A percentile compares a stretch with the other conserved stretches of the same genome.
Conservation (phyloP, 1,140 invertebrate genomes). For the Oppia nitens region DNA sequence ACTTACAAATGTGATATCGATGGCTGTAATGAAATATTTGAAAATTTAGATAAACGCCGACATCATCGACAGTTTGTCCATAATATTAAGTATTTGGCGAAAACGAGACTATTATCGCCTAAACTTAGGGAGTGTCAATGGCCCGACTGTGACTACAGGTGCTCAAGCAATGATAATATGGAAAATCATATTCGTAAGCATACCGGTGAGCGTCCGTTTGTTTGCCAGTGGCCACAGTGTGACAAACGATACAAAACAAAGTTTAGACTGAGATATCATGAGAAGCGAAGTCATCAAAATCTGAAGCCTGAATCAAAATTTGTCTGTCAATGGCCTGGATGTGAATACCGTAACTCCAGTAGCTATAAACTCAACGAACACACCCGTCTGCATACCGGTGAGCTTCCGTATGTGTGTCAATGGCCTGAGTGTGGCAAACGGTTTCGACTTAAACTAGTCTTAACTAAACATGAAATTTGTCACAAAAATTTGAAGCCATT, state of each 20-base stretch:
- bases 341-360: background rate
- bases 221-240: background rate
- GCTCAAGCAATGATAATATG: no score
- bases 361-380: conserved; percentile 6
- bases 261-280: background rate
- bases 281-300: background rate
- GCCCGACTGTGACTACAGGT: no score
- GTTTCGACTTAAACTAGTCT: conserved; percentile 96
- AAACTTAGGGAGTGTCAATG: no score
- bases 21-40: no score
- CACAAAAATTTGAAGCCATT: conserved; percentile 95
- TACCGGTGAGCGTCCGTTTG: background rate
- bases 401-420: conserved; percentile 45
- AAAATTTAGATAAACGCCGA: no score
- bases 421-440: conserved; percentile 91
- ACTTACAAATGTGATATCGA: no score
- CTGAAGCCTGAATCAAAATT: background rate
- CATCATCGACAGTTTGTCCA: no score
- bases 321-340: background rate
- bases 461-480: conserved; percentile 95
- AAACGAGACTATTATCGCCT: no score
- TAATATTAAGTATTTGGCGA: no score
- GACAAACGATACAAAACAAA: background rate
- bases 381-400: conserved; percentile 37
- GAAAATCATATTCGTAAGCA: no score